Evolutionary conservation across 2,888 invertebrate genomes (phyloP).

Genomic region (Hymenopus coronatus): DNA sequence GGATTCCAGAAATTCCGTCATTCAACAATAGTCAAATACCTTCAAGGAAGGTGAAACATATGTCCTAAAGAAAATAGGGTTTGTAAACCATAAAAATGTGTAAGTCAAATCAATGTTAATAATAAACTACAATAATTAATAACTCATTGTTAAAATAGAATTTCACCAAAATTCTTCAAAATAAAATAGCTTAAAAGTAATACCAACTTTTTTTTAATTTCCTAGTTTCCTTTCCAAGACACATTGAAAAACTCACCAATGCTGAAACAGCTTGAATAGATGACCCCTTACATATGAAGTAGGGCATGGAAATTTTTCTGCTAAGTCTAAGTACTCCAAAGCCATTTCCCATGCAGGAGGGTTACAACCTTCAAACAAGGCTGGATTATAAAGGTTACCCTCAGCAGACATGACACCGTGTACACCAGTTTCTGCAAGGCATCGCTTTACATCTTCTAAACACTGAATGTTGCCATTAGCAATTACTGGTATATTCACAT

Average conservation of each 20-base stretch:
- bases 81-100: no score
- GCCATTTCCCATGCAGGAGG: slow-evolving; percentile 90
- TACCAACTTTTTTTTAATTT: no score
- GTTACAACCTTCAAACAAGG: slow-evolving; percentile 73
- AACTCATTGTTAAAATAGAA: background rate
- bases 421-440: slow-evolving; percentile 80
- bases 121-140: no score
- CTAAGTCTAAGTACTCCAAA: slow-evolving; percentile 79
- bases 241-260: slow-evolving; percentile 60
- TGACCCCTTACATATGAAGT: slow-evolving; percentile 90
- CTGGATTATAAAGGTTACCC: slow-evolving; percentile 97
- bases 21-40: no score
- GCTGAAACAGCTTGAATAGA: slow-evolving; percentile 94
- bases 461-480: slow-evolving; percentile 98
- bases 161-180: background rate
- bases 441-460: slow-evolving; percentile 78
- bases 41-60: no score
- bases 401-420: slow-evolving; percentile 90
- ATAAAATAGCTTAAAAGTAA: background rate
- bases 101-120: no score
- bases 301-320: slow-evolving; percentile 81
- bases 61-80: no score
- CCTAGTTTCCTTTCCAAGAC: background rate
- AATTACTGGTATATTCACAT: slow-evolving; percentile 87
- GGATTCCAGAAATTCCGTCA: no score